Conservation (phyloP, 2,113 vertebrate species). For the chimpanzee (Pan troglodytes) region NHGRI_mPanTro3-v2.1_pri NC_086015.1:35808001-35808500, state of each 20-base stretch:
- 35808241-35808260: neutral
- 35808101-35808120: neutral
- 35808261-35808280: neutral
- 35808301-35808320: neutral
- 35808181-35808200: neutral
- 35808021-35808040: neutral
- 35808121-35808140: neutral
- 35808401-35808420: neutral
- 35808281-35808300: neutral
- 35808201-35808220: neutral
- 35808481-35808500: neutral
- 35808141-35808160: neutral
- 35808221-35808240: neutral
- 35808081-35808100: neutral
- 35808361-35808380: accelerated
- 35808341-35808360: neutral
- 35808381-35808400: neutral
- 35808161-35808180: neutral
- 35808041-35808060: neutral
- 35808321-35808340: too few relatives aligned
- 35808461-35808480: neutral
- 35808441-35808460: neutral
- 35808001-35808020: neutral
- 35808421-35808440: neutral
- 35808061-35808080: neutral